Evolutionary conservation across 2,888 invertebrate genomes (phyloP).

Genomic region (Eulithis prunata): DNA sequence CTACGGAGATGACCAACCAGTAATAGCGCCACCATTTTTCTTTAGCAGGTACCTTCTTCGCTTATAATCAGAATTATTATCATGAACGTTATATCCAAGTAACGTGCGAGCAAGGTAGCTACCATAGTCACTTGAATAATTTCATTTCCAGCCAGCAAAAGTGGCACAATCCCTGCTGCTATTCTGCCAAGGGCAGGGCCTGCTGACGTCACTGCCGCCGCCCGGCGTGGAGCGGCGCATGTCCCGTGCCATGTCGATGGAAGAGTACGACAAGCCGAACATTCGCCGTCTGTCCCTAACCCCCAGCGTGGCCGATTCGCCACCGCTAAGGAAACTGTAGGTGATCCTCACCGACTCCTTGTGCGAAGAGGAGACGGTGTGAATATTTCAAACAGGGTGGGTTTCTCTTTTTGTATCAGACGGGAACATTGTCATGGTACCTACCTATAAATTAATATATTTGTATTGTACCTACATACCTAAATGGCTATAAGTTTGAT

Average conservation of each 20-base stretch:
- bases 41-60: too few species aligned
- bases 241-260: constrained; percentile 90
- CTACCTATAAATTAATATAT: too few species aligned
- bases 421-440: too few species aligned
- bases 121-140: constrained; percentile 1
- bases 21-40: too few species aligned
- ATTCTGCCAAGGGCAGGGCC: constrained; percentile 95
- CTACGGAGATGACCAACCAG: too few species aligned
- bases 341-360: constrained; percentile 50
- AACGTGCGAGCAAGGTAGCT: too few species aligned
- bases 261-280: constrained; percentile 92
- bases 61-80: too few species aligned
- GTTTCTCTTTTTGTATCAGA: background rate
- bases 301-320: constrained; percentile 66
- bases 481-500: too few species aligned
- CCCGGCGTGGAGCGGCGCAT: constrained; percentile 91
- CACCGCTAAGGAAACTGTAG: constrained; percentile 71
- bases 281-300: constrained; percentile 89
- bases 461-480: too few species aligned
- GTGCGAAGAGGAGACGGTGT: constrained; percentile 56
- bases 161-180: constrained; percentile 93
- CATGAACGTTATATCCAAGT: too few species aligned
- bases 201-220: constrained; percentile 91
- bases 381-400: constrained; percentile 7
- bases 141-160: constrained; percentile 89